These are phyloP conservation scores for Callipepla squamata DNA, from an alignment of 2,113 vertebrate species.

Conservation along the genomic window DNA sequence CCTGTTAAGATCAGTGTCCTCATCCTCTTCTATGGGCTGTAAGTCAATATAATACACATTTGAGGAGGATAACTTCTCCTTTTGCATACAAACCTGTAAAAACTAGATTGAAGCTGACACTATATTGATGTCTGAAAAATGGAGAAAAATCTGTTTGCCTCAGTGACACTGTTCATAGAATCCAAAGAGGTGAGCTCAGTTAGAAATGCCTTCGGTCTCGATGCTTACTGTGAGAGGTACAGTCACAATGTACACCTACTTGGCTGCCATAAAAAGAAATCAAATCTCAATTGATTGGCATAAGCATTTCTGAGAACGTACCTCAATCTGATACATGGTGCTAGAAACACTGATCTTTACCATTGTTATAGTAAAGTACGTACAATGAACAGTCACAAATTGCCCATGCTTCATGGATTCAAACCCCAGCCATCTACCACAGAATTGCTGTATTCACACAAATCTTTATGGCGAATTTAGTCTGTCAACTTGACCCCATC, in stretches of 20 bases:
- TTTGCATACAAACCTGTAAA: conserved; percentile 1
- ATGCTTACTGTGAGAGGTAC: not conserved
- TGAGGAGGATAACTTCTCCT: not conserved
- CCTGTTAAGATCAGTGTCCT: not conserved
- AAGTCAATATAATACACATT: not conserved
- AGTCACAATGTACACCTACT: not conserved
- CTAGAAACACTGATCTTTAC: conserved; percentile 67
- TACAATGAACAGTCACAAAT: conserved; percentile 4
- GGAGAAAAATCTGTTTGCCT: not conserved
- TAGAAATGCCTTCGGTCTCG: conserved; percentile 16
- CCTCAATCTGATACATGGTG: conserved; percentile 54
- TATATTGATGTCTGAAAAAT: not conserved
- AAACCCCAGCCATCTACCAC: conserved; percentile 40
- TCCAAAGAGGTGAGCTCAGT: not conserved
- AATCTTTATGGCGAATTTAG: conserved; percentile 3
- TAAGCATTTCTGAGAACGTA: conserved; percentile 61
- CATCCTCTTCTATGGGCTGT: not conserved
- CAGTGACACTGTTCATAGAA: not conserved
- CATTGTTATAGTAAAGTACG: conserved; percentile 31
- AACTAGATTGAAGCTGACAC: not conserved
- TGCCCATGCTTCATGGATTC: not conserved
- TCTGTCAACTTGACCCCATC: conserved; percentile 47
- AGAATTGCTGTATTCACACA: conserved; percentile 32
- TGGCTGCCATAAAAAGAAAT: conserved; percentile 34
- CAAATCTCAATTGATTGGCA: conserved; percentile 57